Evolutionary conservation across 1,140 invertebrate genomes (phyloP).

Genomic region (Sitobion miscanthi): DNA sequence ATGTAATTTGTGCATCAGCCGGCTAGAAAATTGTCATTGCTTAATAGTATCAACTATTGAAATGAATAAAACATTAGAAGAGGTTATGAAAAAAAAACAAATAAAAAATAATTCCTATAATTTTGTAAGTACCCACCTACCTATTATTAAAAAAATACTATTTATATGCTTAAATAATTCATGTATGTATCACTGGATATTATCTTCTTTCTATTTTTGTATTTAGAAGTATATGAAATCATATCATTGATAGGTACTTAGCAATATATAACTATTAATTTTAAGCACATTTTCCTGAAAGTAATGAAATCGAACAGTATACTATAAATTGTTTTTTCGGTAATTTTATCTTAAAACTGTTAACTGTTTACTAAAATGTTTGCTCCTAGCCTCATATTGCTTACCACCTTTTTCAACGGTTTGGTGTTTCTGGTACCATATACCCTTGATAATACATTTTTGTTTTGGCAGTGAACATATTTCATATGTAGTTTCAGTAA

Average conservation of each 20-base stretch:
- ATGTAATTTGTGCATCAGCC: constrained; percentile 33
- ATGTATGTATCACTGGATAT: background rate
- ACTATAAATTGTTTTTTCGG: too few relatives aligned
- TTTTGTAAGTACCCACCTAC: constrained; percentile 21
- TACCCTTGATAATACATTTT: too few relatives aligned
- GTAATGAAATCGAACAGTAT: too few relatives aligned
- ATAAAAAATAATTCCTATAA: constrained; percentile 49
- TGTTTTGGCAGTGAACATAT: too few relatives aligned
- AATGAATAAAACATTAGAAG: constrained; percentile 54
- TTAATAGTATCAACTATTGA: constrained; percentile 49
- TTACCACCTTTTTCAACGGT: too few relatives aligned
- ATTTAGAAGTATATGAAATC: background rate
- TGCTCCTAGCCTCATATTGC: too few relatives aligned
- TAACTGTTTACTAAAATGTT: too few relatives aligned
- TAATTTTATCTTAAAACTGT: too few relatives aligned
- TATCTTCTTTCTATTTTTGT: background rate
- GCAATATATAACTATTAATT: background rate
- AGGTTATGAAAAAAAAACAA: constrained; percentile 39
- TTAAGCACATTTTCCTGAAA: background rate
- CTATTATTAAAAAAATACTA: background rate
- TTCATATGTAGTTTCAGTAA: too few relatives aligned
- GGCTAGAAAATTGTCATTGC: constrained; percentile 46
- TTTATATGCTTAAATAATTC: background rate
- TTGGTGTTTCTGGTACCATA: too few relatives aligned
- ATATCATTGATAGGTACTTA: background rate